These are phyloP conservation scores for Neoitamus cyanurus DNA, from an alignment of 2,888 invertebrate genomes.

Conservation along the genomic window DNA sequence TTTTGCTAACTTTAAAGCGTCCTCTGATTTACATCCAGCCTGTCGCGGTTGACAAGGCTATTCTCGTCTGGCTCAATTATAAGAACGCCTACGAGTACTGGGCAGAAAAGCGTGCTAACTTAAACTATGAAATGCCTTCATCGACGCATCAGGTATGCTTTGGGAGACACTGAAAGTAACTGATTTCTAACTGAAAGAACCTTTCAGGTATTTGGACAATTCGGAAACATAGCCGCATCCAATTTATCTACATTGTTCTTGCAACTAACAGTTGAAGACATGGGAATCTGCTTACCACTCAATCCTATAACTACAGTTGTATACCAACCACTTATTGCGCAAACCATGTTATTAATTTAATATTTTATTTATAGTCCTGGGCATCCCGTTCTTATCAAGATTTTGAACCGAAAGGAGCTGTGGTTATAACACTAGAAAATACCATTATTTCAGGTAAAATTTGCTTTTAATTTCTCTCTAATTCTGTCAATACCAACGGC, in stretches of 20 bases:
- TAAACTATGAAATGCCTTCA: constrained; percentile 87
- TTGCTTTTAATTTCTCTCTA: too few species aligned
- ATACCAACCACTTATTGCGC: neutral
- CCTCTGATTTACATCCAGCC: constrained; percentile 97
- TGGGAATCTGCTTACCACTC: constrained; percentile 94
- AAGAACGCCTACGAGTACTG: constrained; percentile 99
- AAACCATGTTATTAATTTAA: constrained; percentile 7
- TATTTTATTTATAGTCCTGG: constrained; percentile 69
- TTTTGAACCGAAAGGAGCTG: constrained; percentile 85
- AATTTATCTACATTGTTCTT: constrained; percentile 90
- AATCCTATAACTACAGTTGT: constrained; percentile 80
- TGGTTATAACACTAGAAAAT: constrained; percentile 94
- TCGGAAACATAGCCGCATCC: constrained; percentile 81
- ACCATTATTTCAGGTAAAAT: constrained; percentile 78
- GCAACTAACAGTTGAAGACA: constrained; percentile 94
- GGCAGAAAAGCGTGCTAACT: constrained; percentile 93
- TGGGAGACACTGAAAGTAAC: neutral
- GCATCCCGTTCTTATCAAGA: constrained; percentile 76
- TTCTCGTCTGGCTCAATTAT: constrained; percentile 98
- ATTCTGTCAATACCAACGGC: neutral
- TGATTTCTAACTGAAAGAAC: neutral
- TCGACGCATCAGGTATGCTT: constrained; percentile 50
- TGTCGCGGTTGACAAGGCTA: constrained; percentile 96
- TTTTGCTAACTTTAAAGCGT: constrained; percentile 89
- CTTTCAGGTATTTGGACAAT: constrained; percentile 74